Base-by-base conservation (phyloP, 2,797 vertebrate genomes). In the Sardinella longiceps region DNA sequence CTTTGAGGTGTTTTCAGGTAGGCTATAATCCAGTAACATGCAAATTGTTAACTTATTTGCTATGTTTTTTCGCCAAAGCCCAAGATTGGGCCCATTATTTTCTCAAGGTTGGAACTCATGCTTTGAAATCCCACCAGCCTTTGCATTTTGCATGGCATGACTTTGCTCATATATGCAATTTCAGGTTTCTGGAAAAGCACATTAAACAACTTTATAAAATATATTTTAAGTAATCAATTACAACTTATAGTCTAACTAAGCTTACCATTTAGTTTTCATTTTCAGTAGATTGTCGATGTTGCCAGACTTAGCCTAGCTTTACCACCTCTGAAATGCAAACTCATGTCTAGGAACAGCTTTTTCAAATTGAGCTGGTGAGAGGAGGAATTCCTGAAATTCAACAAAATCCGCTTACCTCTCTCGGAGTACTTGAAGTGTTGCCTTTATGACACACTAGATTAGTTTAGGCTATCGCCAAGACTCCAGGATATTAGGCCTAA, bases 141-240 rank as follows among this genome's bases (percentile, higher is more conserved):
- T 74, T 43, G 70, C 70, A 43, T 20, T 77, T 39, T 77, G 70
- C 70, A 77, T 77, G 70, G 70, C 70, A 77, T 77, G 70, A 77
- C 39, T 43, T 39, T 77, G 70, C 70, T 70, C 30, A 70, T 18
- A 70, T 18, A 5, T 33, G 28, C 63, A 12, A 12, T 30, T 63
- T 63, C 25, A 63, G 60, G 3, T 63, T 63, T 30, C 60, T 37
- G 70, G 10, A 74, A 23, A 39, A 77, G 18, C 18, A 43, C 18
- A 5, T 6, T 43, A 43, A 77, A 23, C 70, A 39, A 15, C 60
- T 60, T 60, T 60, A 25, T 7, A 45, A 50, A 4, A 58, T 20
- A n/a, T 7, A 25, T 58, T 58, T n/a, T 60, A 23, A 23, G 9
- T 9, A 43, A 77, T 43, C 5, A 48, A 48, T 20, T 77, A 18